Evolutionary conservation across 1,140 invertebrate genomes (phyloP), one percentile per base, ranked within the genome.

Genomic region (Leptonema lineaticorne): DNA sequence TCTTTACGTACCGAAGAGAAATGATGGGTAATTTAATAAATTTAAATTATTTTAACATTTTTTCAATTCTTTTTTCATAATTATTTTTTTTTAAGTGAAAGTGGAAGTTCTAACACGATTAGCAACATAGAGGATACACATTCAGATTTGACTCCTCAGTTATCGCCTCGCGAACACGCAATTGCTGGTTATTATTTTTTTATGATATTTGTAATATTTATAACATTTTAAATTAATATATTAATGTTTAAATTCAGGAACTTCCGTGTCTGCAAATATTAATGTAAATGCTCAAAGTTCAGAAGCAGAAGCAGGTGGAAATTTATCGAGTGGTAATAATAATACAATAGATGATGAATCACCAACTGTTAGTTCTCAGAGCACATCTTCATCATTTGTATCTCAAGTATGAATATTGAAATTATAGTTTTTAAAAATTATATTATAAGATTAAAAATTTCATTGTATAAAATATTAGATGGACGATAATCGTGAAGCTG

Each of bases 1-100:
- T 0, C 78, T 95, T 0, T 93, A 91, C 75, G 88, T 92, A 27
- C 92, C 92, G 3, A 82, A 92, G 63, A 85, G 93, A 73, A 90
- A 85, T 57, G 94, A 96, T 78, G 93, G 92, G 84, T 85, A 16
- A 60, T n/a, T n/a, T 2, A 41, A 16, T 41, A 41, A 14, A 41
- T 48, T 53, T 14, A 57, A 28, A 28, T 41, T 60, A 50, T 46
- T 22, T 22, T 26, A 7, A 26, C 8, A 29, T 8, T 30, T 4
- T 48, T n/a, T 3, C 3, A 16, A 14, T 53, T 65, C 2, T 53
- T 53, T 30, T n/a, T 41, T 26, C 6, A 22, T 2, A 46, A 22
- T 63, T 11, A 3, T 46, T 16, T 46, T 48, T 63, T 93, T n/a
- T n/a, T 94, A 79, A 85, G 80, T 85, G 66, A 78, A 77, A 74